Conservation (phyloP, 2,888 invertebrate species). For the Cyrtodaria siliqua region DNA sequence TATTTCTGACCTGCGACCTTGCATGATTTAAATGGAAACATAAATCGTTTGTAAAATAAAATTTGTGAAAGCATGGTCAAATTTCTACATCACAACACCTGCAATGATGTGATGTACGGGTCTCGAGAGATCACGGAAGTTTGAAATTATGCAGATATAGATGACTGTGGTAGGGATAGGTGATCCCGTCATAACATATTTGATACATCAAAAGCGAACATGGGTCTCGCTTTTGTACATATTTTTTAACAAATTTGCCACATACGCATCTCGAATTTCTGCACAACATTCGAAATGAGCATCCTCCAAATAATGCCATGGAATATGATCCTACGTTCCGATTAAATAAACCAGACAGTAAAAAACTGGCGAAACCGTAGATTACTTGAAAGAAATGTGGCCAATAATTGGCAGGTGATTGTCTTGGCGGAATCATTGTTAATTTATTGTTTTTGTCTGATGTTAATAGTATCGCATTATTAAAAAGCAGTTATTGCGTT, state of each 20-base stretch:
- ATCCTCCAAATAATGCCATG: no score
- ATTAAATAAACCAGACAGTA: no score
- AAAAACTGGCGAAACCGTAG: no score
- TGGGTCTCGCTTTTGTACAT: constrained; percentile 1
- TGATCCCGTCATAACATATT: constrained; percentile 14
- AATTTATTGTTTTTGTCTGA: no score
- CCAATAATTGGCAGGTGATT: no score
- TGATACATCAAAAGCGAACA: constrained; percentile 8
- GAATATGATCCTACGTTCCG: no score
- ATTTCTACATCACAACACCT: constrained; percentile 41
- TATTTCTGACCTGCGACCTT: constrained; percentile 8
- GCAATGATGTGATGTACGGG: constrained; percentile 21
- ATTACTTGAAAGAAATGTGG: no score
- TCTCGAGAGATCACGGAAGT: constrained; percentile 18
- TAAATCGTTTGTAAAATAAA: constrained; percentile 8
- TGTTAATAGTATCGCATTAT: no score
- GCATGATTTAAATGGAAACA: constrained; percentile 9
- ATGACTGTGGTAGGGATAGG: constrained; percentile 8
- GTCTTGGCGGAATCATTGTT: no score
- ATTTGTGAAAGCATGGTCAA: constrained; percentile 20
- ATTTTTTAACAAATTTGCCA: neutral
- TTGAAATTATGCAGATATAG: constrained; percentile 16
- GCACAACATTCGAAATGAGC: no score
- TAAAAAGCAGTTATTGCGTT: no score
- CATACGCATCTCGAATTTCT: constrained; percentile 1